phyloP scores from a whole-genome alignment of 2,888 invertebrate genomes.

The Leucophora obtusa region DNA sequence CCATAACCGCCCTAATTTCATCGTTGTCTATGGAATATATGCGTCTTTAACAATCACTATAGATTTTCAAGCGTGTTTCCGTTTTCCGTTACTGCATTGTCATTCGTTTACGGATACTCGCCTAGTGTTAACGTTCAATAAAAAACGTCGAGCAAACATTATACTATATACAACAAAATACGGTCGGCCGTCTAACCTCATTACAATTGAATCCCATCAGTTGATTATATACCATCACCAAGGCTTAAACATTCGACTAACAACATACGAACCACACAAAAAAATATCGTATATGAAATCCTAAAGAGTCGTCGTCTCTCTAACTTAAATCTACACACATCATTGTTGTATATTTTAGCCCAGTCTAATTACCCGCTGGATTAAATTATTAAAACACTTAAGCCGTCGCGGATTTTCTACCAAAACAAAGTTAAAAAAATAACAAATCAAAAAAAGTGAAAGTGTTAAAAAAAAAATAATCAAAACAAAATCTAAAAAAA shows the following conservation, averaged over 20 bases:
- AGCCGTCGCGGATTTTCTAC: slow-evolving; percentile 72
- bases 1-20: slow-evolving; percentile 59
- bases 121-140: slow-evolving; percentile 43
- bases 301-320: slow-evolving; percentile 45
- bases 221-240: slow-evolving; percentile 56
- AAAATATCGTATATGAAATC: slow-evolving; percentile 39
- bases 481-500: slow-evolving; percentile 36
- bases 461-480: slow-evolving; percentile 50
- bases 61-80: slow-evolving; percentile 69
- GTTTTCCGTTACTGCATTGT: slow-evolving; percentile 68
- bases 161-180: slow-evolving; percentile 22
- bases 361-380: slow-evolving; percentile 76
- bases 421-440: slow-evolving; percentile 41
- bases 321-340: slow-evolving; percentile 36
- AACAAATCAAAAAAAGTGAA: slow-evolving; percentile 50
- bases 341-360: slow-evolving; percentile 30
- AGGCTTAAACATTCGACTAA: slow-evolving; percentile 36
- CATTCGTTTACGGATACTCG: slow-evolving; percentile 62
- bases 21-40: slow-evolving; percentile 31
- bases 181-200: slow-evolving; percentile 60
- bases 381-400: slow-evolving; percentile 76
- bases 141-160: background rate
- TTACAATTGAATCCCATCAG: slow-evolving; percentile 63
- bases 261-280: slow-evolving; percentile 8
- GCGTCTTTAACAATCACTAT: slow-evolving; percentile 35